Percentiles rank a stretch among this genome's conserved stretches.
Conservation (phyloP, 1,140 invertebrate genomes). For the Grapholita molesta region DNA sequence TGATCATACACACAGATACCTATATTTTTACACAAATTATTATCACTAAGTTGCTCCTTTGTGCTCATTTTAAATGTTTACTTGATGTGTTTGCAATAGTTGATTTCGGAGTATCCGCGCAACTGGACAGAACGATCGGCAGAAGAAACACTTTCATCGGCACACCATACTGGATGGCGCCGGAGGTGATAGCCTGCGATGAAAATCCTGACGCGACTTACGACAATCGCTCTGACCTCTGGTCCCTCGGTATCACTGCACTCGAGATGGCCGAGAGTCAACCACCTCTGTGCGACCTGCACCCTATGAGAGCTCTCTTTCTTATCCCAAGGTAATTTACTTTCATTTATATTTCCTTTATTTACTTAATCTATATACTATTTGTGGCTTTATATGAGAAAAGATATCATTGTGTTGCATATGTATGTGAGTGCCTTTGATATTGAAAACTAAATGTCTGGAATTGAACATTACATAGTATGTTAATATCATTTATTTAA, state of each 20-base stretch:
- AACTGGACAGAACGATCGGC: slow-evolving; percentile 99
- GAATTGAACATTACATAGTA: too few species aligned
- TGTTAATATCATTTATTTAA: too few species aligned
- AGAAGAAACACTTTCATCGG: slow-evolving; percentile 99
- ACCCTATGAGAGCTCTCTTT: slow-evolving; percentile 99
- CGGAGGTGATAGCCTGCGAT: slow-evolving; percentile 99
- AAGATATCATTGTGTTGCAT: too few species aligned
- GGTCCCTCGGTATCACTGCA: slow-evolving; percentile 99
- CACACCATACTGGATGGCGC: slow-evolving; percentile 99
- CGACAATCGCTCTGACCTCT: slow-evolving; percentile 98
- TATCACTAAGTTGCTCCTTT: too few species aligned
- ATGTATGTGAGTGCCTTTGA: too few species aligned
- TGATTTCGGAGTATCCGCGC: slow-evolving; percentile 99
- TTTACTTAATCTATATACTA: background rate
- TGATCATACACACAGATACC: background rate
- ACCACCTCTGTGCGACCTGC: slow-evolving; percentile 98
- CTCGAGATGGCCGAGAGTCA: slow-evolving; percentile 99
- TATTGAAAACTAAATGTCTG: too few species aligned
- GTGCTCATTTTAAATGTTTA: too few species aligned
- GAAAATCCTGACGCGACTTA: slow-evolving; percentile 99
- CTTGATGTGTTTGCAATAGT: slow-evolving; percentile 79
- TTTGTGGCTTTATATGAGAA: background rate
- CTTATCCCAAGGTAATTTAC: slow-evolving; percentile 90
- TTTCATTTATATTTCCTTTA: background rate
- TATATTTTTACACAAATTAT: too few species aligned